Base-by-base conservation (phyloP, 2,888 invertebrate species). In the Odontocerum albicorne region DNA sequence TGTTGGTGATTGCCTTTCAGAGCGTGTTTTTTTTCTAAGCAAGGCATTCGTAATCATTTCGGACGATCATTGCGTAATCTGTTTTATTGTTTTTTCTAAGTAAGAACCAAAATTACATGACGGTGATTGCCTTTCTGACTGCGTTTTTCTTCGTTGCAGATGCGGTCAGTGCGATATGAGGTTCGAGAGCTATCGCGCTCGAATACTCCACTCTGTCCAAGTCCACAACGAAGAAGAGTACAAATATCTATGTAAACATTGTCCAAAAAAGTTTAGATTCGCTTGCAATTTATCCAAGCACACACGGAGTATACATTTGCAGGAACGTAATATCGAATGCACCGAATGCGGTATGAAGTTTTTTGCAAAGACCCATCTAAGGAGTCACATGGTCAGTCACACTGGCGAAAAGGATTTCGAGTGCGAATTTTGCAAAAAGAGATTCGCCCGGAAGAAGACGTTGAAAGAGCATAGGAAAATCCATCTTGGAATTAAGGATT, bases 211-310 rank as follows among this genome's bases (percentile, higher is more conserved):
- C 39, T 35, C 52, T 36, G 43, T 52, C 12, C 16, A 21, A 2
- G 33, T 32, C n/a, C 57, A 57, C 40, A 52, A 49, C 2, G 57
- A 46, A 20, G 57, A 52, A 21, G 19, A 43, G 2, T n/a, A 13
- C 10, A 46, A 33, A 10, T 57, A 57, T n/a, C 31, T 21, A 3
- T 57, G 57, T 27, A 52, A 52, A 13, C 43, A 35, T 6, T 57
- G 57, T 19, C 43, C 47, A 2, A 52, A 39, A 15, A 36, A 42
- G 12, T 57, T 51, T 44, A 31, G 42, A 3, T 27, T 47, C 7
- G 27, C 43, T 20, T 44, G 21, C 13, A 39, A 42, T 35, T 38
- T 35, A 6, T 16, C 57, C 0, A 38, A 35, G 12, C 57, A 57
- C 35, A 44, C 52, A 1, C 35, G 57, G 7, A 44, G 35, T 22